A percentile compares a stretch with the other conserved stretches of the same genome.
phyloP scores from a whole-genome alignment of 1,140 invertebrate species.

The Mesaphorura yosii region DNA sequence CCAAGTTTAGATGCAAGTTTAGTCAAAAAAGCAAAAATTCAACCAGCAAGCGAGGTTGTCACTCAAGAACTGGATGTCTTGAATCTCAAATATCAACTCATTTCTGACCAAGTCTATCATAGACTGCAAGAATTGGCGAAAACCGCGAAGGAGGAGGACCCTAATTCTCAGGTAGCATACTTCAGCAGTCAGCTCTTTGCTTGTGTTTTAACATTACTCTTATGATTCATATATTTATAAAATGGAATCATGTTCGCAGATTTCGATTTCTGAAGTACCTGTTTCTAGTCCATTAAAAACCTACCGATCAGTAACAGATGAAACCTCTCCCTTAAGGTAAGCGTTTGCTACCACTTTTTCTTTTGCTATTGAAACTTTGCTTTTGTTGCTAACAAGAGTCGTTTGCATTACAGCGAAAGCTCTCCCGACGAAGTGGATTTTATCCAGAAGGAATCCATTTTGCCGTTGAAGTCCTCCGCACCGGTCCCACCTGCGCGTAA shows the following conservation, averaged over 20 bases:
- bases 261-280: constrained; percentile 28
- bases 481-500: constrained; percentile 22
- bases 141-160: constrained; percentile 25
- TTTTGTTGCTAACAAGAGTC: too few relatives aligned
- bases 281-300: constrained; percentile 31
- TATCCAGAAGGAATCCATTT: too few relatives aligned
- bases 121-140: constrained; percentile 47
- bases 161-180: constrained; percentile 19
- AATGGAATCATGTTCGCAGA: constrained; percentile 13
- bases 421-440: too few relatives aligned
- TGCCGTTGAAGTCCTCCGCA: too few relatives aligned
- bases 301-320: constrained; percentile 11
- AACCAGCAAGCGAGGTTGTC: constrained; percentile 61
- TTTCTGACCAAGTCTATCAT: constrained; percentile 60
- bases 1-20: constrained; percentile 57
- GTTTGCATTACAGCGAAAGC: too few relatives aligned
- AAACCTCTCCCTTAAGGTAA: constrained; percentile 1
- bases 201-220: too few relatives aligned
- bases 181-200: neutral
- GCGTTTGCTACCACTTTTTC: too few relatives aligned
- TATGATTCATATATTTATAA: neutral
- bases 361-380: too few relatives aligned
- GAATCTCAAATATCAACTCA: constrained; percentile 64
- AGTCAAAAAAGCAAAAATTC: constrained; percentile 36
- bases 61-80: constrained; percentile 72